These are phyloP conservation scores for Pelagia noctiluca DNA, from an alignment of 30 jellyfish, hydroid and myxozoan genomes.

Conservation along the genomic window DNA sequence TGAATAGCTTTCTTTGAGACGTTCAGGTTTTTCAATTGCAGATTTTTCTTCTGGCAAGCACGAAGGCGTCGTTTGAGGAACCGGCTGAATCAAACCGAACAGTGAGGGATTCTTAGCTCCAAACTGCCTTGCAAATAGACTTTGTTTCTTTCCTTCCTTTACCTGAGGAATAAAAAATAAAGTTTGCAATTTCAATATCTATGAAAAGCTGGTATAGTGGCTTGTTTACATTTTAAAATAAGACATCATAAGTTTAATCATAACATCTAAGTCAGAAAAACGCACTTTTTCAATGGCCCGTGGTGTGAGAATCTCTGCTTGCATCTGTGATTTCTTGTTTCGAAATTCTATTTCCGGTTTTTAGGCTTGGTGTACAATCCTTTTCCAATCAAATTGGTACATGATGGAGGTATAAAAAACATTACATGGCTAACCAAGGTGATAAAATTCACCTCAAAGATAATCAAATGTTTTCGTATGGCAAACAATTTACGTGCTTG, in stretches of 20 bases:
- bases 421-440: too few relatives aligned
- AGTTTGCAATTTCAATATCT: not conserved
- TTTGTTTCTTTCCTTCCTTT: conserved; percentile 32
- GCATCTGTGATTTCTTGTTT: too few relatives aligned
- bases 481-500: too few relatives aligned
- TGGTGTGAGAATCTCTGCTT: too few relatives aligned
- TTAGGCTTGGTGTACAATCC: too few relatives aligned
- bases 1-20: not conserved
- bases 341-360: too few relatives aligned
- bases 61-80: not conserved
- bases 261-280: too few relatives aligned
- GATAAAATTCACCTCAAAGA: too few relatives aligned
- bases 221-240: conserved; percentile 3
- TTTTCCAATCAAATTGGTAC: too few relatives aligned
- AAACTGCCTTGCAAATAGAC: conserved; percentile 85
- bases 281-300: too few relatives aligned
- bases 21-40: not conserved
- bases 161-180: not conserved
- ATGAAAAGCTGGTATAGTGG: not conserved
- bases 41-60: not conserved
- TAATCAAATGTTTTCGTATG: too few relatives aligned
- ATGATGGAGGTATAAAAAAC: too few relatives aligned
- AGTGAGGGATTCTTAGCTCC: not conserved
- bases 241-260: not conserved
- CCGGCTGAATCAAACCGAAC: conserved; percentile 39